These are phyloP conservation scores for Eristalis pertinax DNA, from an alignment of 2,888 invertebrate genomes.

Conservation along the genomic window DNA sequence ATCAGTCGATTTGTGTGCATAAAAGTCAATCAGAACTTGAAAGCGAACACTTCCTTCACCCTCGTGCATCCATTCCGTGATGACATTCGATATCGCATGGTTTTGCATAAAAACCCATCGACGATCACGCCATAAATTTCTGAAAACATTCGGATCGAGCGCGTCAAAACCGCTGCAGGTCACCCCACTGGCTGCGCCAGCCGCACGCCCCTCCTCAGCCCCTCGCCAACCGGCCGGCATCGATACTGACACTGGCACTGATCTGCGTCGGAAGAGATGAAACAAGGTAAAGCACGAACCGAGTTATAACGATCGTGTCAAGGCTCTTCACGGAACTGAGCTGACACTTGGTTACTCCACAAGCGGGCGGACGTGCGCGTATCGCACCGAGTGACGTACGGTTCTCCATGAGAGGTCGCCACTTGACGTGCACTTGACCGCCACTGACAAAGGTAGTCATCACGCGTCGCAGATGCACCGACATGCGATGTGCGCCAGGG, in stretches of 20 bases:
- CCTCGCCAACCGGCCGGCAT: not conserved
- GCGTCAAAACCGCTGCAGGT: constrained; percentile 2
- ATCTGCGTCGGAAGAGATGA: constrained; percentile 31
- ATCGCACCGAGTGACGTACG: not conserved
- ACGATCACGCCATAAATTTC: constrained; percentile 36
- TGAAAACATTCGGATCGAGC: not conserved
- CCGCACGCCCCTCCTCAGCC: not conserved
- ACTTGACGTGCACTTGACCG: constrained; percentile 32
- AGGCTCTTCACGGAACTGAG: constrained; percentile 6
- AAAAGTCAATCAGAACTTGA: not conserved
- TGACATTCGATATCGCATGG: not conserved
- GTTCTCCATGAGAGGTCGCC: constrained; percentile 19
- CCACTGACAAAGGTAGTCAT: not conserved
- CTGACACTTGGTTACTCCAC: not conserved
- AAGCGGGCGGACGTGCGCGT: not conserved
- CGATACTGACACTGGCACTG: too few species aligned
- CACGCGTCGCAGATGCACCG: not conserved
- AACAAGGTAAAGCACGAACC: constrained; percentile 29
- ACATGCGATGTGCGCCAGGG: not conserved
- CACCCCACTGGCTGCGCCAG: not conserved
- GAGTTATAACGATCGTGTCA: constrained; percentile 29
- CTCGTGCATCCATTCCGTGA: not conserved
- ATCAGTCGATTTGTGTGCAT: not conserved
- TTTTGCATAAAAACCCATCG: constrained; percentile 15
- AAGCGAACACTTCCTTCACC: not conserved